Percentiles rank a stretch among this genome's conserved stretches.
Evolutionary conservation across 2,797 vertebrate genomes (phyloP).

Genomic region (Esox masquinongy): DNA sequence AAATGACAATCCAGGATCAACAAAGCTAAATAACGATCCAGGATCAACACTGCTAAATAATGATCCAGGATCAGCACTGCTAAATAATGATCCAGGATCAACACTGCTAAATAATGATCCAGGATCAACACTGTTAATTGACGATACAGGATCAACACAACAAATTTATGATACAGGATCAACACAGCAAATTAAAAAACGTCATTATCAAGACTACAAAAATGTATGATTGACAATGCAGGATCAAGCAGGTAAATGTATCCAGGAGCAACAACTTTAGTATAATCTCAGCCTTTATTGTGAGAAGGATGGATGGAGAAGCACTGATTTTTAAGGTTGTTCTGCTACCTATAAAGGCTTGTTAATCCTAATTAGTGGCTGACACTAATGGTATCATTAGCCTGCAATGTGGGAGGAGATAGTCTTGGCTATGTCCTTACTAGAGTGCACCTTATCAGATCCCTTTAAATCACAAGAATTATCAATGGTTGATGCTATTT

Average conservation of each 20-base stretch:
- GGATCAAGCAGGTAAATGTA: neutral
- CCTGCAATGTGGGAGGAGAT: slow-evolving; percentile 32
- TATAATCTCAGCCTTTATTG: neutral
- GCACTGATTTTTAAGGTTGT: slow-evolving; percentile 37
- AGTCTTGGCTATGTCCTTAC: slow-evolving; percentile 21
- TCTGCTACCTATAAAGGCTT: slow-evolving; percentile 37
- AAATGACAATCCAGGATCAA: neutral
- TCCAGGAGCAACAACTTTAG: neutral
- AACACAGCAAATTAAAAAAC: too few species aligned
- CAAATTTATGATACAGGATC: neutral
- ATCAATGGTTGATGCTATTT: slow-evolving; percentile 12
- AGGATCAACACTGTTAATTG: neutral
- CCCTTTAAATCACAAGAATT: slow-evolving; percentile 25
- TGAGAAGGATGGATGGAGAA: neutral
- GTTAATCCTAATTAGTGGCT: slow-evolving; percentile 68
- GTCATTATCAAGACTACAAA: too few species aligned
- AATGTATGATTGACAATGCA: neutral
- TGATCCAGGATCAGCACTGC: too few species aligned
- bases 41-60: neutral
- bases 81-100: neutral
- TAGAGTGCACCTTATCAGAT: slow-evolving; percentile 21
- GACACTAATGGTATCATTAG: slow-evolving; percentile 61
- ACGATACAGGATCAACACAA: neutral
- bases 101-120: neutral
- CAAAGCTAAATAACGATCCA: neutral